These are phyloP conservation scores for Arnoldichthys spilopterus DNA, from an alignment of 2,797 vertebrate species.

Conservation along the genomic window DNA sequence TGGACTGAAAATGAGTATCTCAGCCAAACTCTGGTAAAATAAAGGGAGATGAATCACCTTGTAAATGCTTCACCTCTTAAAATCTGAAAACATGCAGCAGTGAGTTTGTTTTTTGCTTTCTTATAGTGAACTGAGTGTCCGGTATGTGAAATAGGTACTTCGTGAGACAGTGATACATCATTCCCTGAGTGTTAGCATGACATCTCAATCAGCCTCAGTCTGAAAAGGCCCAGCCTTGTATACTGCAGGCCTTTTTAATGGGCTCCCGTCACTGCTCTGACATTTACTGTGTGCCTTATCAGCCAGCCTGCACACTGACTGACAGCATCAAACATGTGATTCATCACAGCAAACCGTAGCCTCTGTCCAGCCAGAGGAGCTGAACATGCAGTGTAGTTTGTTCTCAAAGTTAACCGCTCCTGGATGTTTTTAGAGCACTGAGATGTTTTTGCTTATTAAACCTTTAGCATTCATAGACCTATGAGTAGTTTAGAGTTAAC, in stretches of 20 bases:
- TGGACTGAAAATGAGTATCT: neutral
- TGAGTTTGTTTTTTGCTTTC: neutral
- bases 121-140: neutral
- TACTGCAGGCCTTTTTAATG: neutral
- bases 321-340: neutral
- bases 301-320: neutral
- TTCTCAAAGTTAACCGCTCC: neutral
- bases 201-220: neutral
- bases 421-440: neutral
- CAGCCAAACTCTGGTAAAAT: neutral
- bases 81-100: neutral
- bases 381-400: neutral
- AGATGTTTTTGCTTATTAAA: neutral
- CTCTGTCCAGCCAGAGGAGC: neutral
- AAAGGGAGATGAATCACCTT: neutral
- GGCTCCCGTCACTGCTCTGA: neutral
- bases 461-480: neutral
- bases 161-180: constrained; percentile 2
- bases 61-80: neutral
- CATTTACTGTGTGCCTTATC: neutral
- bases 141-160: neutral
- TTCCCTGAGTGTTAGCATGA: neutral
- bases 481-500: neutral
- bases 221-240: neutral
- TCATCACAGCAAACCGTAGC: neutral